Percentiles rank a stretch among this genome's conserved stretches.
Evolutionary conservation across 1,140 invertebrate genomes (phyloP).

Genomic region (Drosophila parvula): DNA sequence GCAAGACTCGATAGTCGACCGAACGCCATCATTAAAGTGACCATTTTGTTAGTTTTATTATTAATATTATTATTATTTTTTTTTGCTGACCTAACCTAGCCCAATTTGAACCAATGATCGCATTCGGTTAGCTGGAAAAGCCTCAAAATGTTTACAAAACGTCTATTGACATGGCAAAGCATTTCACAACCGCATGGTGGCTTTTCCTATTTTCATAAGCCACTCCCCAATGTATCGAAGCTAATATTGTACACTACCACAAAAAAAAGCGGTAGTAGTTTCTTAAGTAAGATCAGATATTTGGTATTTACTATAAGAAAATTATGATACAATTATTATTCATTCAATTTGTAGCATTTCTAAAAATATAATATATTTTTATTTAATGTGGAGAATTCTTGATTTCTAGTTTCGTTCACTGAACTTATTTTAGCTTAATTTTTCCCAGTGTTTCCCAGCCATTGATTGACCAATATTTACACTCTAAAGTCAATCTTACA

Average conservation of each 20-base stretch:
- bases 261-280: neutral
- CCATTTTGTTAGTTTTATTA: neutral
- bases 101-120: conserved; percentile 45
- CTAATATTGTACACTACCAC: neutral
- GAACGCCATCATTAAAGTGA: neutral
- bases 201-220: conserved; percentile 11
- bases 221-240: neutral
- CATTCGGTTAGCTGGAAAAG: conserved; percentile 42
- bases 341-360: neutral
- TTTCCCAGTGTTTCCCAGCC: neutral
- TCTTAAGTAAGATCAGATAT: neutral
- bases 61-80: neutral
- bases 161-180: conserved; percentile 30
- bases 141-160: conserved; percentile 8
- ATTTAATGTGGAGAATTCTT: too few relatives aligned
- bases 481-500: conserved; percentile 9
- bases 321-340: rapidly evolving
- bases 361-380: neutral
- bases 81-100: conserved; percentile 27
- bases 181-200: conserved; percentile 49
- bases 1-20: neutral
- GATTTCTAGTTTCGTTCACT: neutral
- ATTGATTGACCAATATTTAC: conserved; percentile 49
- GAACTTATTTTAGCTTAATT: neutral
- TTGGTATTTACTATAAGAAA: neutral